These are phyloP conservation scores for Etheostoma perlongum DNA, from an alignment of 2,797 vertebrate genomes.

Conservation along the genomic window DNA sequence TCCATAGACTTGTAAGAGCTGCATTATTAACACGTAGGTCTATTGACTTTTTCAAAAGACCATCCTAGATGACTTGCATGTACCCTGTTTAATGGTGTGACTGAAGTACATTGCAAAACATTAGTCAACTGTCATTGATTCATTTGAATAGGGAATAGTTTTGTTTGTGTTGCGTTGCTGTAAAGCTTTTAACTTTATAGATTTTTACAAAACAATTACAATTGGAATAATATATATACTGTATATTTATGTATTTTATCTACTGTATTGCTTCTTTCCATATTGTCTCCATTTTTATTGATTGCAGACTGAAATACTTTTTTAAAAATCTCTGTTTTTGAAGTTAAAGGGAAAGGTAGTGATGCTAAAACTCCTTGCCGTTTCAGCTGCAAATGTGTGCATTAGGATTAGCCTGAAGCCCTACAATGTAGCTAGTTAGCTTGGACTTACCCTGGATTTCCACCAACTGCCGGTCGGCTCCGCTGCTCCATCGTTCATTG, in stretches of 20 bases:
- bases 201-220: too few relatives aligned
- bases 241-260: too few relatives aligned
- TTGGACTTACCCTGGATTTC: conserved; percentile 6
- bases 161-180: background rate
- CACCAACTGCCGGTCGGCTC: too few relatives aligned
- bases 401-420: background rate
- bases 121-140: background rate
- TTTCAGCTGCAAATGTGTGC: background rate
- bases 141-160: background rate
- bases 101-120: background rate
- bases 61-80: background rate
- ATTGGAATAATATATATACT: too few relatives aligned
- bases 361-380: background rate
- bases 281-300: too few relatives aligned
- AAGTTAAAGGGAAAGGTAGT: background rate
- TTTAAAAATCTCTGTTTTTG: background rate
- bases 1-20: background rate
- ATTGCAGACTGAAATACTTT: too few relatives aligned
- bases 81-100: background rate
- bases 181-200: background rate
- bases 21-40: background rate
- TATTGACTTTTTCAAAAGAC: background rate
- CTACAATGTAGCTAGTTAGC: conserved; percentile 1
- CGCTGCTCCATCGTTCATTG: too few relatives aligned
- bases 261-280: too few relatives aligned